A percentile compares a stretch with the other conserved stretches of the same genome.
These are phyloP conservation scores for Hypsibius dujardini DNA, from an alignment of 1,140 invertebrate species.

Conservation along the genomic window DNA sequence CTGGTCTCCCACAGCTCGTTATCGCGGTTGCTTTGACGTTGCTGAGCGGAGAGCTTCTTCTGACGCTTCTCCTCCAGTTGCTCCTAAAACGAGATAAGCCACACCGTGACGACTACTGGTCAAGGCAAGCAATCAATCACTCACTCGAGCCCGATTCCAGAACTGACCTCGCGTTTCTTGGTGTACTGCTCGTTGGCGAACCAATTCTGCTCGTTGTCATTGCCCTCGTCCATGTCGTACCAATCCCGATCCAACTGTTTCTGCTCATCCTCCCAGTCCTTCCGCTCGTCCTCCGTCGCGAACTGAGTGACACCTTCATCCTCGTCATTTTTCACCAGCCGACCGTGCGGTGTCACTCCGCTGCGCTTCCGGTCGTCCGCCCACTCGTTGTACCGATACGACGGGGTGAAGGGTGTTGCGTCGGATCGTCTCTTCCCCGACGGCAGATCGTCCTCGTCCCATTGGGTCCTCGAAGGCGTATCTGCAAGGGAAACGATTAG, in stretches of 20 bases:
- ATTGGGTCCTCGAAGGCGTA: conserved; percentile 47
- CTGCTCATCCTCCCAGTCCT: conserved; percentile 81
- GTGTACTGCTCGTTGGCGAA: conserved; percentile 77
- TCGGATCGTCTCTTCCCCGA: neutral
- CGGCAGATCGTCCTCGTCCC: conserved; percentile 60
- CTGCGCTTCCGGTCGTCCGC: conserved; percentile 42
- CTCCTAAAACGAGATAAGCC: conserved; percentile 21
- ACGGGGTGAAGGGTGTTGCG: conserved; percentile 55
- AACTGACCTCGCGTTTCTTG: conserved; percentile 52
- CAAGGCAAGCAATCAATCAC: conserved; percentile 15
- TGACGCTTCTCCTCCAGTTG: conserved; percentile 27
- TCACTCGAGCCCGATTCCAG: too few species aligned
- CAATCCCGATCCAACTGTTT: conserved; percentile 80
- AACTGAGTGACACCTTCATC: conserved; percentile 33
- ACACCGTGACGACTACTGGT: neutral
- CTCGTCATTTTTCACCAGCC: conserved; percentile 24
- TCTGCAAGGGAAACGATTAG: conserved; percentile 25
- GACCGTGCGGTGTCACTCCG: conserved; percentile 32
- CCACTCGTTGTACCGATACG: conserved; percentile 68
- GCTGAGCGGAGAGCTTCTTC: conserved; percentile 28
- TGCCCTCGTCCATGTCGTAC: conserved; percentile 85
- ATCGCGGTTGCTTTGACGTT: conserved; percentile 42
- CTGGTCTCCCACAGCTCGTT: conserved; percentile 98
- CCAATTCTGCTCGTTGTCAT: conserved; percentile 78
- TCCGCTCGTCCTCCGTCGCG: conserved; percentile 43